phyloP scores from a whole-genome alignment of 2,888 invertebrate species.

The Chalcis sispes region DNA sequence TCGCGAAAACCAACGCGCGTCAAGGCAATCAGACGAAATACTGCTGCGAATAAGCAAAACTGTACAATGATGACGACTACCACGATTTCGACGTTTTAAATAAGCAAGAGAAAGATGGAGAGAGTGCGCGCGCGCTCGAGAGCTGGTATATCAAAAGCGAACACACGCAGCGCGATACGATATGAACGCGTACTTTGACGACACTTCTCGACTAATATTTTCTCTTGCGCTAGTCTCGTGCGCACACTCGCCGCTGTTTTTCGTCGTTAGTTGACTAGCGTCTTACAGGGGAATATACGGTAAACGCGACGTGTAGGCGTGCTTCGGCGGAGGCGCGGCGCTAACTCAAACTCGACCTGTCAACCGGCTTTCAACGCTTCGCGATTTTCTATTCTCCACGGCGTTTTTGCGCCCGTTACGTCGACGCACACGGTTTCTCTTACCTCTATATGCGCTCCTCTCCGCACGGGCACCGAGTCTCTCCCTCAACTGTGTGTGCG shows the following conservation, averaged over 20 bases:
- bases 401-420: not conserved
- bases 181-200: not conserved
- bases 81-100: not conserved
- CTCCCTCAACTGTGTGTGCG: too few relatives aligned
- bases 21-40: conserved; percentile 25
- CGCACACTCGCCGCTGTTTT: not conserved
- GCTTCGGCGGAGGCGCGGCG: conserved; percentile 11
- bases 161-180: conserved; percentile 23
- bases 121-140: conserved; percentile 12
- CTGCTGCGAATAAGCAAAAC: conserved; percentile 20
- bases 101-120: not conserved
- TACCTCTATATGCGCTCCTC: too few relatives aligned
- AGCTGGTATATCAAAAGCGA: conserved; percentile 37
- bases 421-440: not conserved
- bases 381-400: not conserved
- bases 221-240: not conserved
- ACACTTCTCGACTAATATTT: not conserved
- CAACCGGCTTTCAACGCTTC: conserved; percentile 42
- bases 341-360: conserved; percentile 30
- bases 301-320: not conserved
- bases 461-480: too few relatives aligned
- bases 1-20: conserved; percentile 17
- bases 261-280: not conserved
- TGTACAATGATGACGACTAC: not conserved
- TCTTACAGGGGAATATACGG: not conserved